Percentiles rank a stretch among this genome's conserved stretches.
Evolutionary conservation across 1,140 invertebrate genomes (phyloP).

Genomic region (Tetramorium alpestre): DNA sequence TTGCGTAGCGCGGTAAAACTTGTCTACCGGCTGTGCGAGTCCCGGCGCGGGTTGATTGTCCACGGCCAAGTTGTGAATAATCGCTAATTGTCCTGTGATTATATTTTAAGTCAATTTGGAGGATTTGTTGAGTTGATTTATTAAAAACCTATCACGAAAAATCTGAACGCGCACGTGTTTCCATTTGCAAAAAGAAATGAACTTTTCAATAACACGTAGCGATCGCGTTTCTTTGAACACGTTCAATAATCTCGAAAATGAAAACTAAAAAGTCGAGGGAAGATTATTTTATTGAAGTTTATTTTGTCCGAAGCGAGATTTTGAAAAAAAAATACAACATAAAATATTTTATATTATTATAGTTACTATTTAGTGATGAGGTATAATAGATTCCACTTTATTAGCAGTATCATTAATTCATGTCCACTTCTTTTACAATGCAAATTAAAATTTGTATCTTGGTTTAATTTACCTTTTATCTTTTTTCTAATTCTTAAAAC

Average conservation of each 20-base stretch:
- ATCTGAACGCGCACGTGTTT: background rate
- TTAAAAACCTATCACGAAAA: background rate
- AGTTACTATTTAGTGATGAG: no score
- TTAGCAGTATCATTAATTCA: no score
- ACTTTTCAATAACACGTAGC: background rate
- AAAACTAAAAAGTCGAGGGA: background rate
- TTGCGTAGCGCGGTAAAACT: constrained; percentile 72
- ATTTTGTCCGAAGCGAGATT: background rate
- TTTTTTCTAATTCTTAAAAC: no score
- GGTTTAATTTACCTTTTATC: no score
- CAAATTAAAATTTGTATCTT: no score
- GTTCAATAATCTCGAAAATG: background rate
- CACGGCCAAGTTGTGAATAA: background rate
- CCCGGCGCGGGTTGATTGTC: background rate
- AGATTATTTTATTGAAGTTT: background rate
- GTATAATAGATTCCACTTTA: no score
- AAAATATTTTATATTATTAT: no score
- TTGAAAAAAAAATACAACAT: no score
- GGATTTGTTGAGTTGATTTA: background rate
- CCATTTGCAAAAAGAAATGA: background rate
- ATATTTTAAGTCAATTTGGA: background rate
- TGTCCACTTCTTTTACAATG: no score
- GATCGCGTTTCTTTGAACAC: background rate
- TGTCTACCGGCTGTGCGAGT: constrained; percentile 35
- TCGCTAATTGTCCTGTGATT: background rate